phyloP scores from a whole-genome alignment of 2,888 invertebrate genomes.

The Laothoe populi region DNA sequence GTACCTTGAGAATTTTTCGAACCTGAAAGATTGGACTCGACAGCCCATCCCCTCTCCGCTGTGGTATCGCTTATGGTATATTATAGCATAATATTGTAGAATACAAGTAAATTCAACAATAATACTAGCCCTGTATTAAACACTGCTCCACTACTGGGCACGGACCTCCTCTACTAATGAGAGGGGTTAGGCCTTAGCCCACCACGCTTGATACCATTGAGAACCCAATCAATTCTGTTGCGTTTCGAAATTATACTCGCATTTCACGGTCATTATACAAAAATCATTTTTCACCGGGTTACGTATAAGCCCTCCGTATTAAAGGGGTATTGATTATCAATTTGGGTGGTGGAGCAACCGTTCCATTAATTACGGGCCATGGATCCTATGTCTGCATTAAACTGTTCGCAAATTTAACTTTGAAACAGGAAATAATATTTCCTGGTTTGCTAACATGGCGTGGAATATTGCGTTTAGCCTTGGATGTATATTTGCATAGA shows the following conservation, averaged over 20 bases:
- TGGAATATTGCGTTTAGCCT: background rate
- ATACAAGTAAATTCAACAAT: too few relatives aligned
- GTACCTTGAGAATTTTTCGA: too few relatives aligned
- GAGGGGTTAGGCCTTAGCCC: too few relatives aligned
- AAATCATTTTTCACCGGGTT: background rate
- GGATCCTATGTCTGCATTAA: background rate
- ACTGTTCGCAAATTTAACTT: background rate
- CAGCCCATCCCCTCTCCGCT: too few relatives aligned
- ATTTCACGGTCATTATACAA: background rate
- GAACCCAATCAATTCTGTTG: background rate
- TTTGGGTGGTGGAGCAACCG: background rate
- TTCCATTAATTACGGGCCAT: background rate
- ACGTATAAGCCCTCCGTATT: background rate
- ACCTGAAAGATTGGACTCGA: too few relatives aligned
- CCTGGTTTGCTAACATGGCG: background rate
- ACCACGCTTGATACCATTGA: too few relatives aligned
- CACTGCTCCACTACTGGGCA: too few relatives aligned
- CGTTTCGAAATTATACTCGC: background rate
- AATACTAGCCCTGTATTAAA: too few relatives aligned
- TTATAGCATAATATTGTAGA: too few relatives aligned
- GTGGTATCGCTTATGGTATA: too few relatives aligned
- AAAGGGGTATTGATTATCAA: conserved; percentile 17
- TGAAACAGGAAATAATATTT: conserved; percentile 12
- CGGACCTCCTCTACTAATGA: too few relatives aligned
- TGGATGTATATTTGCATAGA: background rate